Conservation (phyloP, 1,140 invertebrate genomes). For the Drosophila aff. region DNA sequence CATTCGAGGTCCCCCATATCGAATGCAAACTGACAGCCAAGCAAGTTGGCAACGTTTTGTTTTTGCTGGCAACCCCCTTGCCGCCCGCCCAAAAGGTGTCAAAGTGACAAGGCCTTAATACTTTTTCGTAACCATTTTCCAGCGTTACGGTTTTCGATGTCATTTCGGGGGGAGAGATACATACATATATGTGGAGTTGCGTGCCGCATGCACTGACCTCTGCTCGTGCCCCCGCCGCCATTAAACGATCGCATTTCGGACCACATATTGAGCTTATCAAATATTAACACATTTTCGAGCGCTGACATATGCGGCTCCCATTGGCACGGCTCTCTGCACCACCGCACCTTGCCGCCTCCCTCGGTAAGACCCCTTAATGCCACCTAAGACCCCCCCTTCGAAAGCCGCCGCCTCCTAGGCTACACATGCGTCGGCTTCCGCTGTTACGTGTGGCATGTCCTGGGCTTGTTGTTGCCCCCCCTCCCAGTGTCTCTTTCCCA, state of each 20-base stretch:
- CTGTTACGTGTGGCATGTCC: conserved; percentile 71
- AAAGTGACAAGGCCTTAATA: conserved; percentile 80
- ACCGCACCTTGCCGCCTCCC: too few relatives aligned
- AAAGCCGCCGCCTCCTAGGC: conserved; percentile 16
- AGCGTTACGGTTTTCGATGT: conserved; percentile 65
- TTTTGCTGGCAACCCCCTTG: conserved; percentile 1
- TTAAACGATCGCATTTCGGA: conserved; percentile 53
- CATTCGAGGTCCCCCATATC: conserved; percentile 15
- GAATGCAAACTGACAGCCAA: conserved; percentile 48
- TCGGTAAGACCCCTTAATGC: conserved; percentile 2
- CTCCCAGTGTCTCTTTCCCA: background rate
- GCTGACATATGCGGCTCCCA: conserved; percentile 63
- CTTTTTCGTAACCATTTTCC: conserved; percentile 76
- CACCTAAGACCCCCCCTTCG: conserved; percentile 9
- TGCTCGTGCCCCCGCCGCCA: conserved; percentile 29
- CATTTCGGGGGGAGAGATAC: conserved; percentile 27
- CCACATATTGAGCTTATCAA: conserved; percentile 83
- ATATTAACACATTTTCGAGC: conserved; percentile 82
- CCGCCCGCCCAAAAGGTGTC: conserved; percentile 61
- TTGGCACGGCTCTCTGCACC: background rate
- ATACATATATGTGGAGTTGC: conserved; percentile 20
- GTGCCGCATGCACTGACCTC: conserved; percentile 65
- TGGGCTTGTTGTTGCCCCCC: background rate
- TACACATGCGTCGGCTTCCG: conserved; percentile 64
- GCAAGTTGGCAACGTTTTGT: conserved; percentile 45